phyloP scores from a whole-genome alignment of 2,888 invertebrate genomes.

The Subacronicta megacephala region DNA sequence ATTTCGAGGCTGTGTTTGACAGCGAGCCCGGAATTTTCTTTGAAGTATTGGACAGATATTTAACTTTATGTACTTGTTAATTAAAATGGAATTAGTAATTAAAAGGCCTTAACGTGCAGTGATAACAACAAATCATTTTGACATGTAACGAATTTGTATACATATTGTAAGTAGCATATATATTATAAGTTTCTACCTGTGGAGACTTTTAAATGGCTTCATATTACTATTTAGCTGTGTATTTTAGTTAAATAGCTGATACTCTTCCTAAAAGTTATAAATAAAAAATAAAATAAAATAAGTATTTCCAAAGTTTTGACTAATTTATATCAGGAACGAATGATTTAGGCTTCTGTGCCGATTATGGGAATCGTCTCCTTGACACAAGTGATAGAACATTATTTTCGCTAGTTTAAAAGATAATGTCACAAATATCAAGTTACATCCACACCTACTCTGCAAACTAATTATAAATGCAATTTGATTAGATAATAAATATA shows the following conservation, averaged over 20 bases:
- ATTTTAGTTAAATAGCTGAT: too few species aligned
- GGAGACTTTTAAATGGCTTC: too few species aligned
- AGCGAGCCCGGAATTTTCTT: constrained; percentile 46
- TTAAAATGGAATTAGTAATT: constrained; percentile 26
- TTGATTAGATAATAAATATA: constrained; percentile 26
- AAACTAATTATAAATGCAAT: constrained; percentile 27
- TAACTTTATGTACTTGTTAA: constrained; percentile 18
- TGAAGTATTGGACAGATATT: constrained; percentile 41
- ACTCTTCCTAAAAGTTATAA: too few species aligned
- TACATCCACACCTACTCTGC: constrained; percentile 30
- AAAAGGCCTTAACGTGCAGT: constrained; percentile 10
- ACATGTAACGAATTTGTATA: constrained; percentile 17
- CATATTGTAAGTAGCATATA: too few species aligned
- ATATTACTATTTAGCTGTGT: too few species aligned
- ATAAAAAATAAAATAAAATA: too few species aligned
- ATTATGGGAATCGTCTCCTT: constrained; percentile 36
- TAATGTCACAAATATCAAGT: constrained; percentile 42
- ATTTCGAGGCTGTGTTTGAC: constrained; percentile 54
- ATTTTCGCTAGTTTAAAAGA: constrained; percentile 33
- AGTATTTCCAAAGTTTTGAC: too few species aligned
- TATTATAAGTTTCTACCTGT: too few species aligned
- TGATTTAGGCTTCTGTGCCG: constrained; percentile 56
- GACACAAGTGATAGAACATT: too few species aligned
- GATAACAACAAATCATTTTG: constrained; percentile 15
- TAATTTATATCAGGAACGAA: constrained; percentile 54